phyloP scores from a whole-genome alignment of 2,888 invertebrate species.

The Drosophila helvetica region DNA sequence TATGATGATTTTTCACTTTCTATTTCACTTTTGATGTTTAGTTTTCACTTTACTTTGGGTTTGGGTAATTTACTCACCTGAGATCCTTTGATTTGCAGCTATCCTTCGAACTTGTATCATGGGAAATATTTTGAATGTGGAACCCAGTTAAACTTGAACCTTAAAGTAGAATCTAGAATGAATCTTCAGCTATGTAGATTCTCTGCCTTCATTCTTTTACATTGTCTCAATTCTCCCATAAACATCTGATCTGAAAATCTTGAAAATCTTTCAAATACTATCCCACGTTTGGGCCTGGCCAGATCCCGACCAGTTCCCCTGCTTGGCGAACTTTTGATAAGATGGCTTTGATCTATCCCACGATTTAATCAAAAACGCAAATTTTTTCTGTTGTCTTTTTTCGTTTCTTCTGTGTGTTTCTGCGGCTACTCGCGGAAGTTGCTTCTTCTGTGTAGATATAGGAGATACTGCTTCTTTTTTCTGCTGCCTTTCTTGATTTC shows the following conservation, averaged over 20 bases:
- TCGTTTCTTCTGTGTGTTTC: constrained; percentile 21
- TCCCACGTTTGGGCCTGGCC: constrained; percentile 50
- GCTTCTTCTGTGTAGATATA: constrained; percentile 30
- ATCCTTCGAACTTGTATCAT: too few relatives aligned
- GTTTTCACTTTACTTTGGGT: constrained; percentile 6
- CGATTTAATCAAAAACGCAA: constrained; percentile 80
- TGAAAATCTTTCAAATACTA: constrained; percentile 21
- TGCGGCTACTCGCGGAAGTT: constrained; percentile 63
- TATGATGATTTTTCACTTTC: background rate
- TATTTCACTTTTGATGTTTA: background rate
- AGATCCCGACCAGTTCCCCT: constrained; percentile 29
- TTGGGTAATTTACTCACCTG: constrained; percentile 13
- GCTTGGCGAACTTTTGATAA: constrained; percentile 49
- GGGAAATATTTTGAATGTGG: too few relatives aligned
- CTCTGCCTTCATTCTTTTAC: constrained; percentile 7
- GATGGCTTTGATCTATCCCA: constrained; percentile 70
- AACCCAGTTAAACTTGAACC: too few relatives aligned
- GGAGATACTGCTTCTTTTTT: background rate
- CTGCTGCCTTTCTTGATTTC: constrained; percentile 29
- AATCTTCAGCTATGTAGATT: background rate
- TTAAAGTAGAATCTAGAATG: too few relatives aligned
- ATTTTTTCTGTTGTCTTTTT: constrained; percentile 45
- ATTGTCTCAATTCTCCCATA: constrained; percentile 6
- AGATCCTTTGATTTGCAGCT: background rate
- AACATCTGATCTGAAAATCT: background rate